A percentile compares a stretch with the other conserved stretches of the same genome.
Evolutionary conservation across 2,888 invertebrate genomes (phyloP).

Genomic region (Drosophila mercatorum): DNA sequence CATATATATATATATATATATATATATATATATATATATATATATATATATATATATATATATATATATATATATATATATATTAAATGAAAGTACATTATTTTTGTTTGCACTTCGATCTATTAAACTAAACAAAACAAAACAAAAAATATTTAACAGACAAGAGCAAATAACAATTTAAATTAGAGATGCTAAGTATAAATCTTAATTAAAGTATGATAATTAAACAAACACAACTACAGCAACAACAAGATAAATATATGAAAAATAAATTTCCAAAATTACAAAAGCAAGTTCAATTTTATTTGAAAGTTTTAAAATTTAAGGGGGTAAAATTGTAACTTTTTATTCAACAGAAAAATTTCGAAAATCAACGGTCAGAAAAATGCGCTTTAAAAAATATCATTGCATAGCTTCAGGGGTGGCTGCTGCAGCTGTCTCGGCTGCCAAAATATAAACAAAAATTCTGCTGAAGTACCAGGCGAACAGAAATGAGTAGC

Average conservation of each 20-base stretch:
- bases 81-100: constrained; percentile 34
- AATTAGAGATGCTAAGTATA: constrained; percentile 73
- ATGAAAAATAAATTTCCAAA: constrained; percentile 77
- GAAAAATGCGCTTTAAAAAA: too few relatives aligned
- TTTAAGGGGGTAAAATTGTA: too few relatives aligned
- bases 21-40: constrained; percentile 5
- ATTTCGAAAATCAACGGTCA: too few relatives aligned
- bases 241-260: constrained; percentile 73
- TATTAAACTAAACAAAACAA: constrained; percentile 39
- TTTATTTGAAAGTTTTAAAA: too few relatives aligned
- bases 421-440: too few relatives aligned
- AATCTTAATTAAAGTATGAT: constrained; percentile 73
- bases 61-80: constrained; percentile 15
- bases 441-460: too few relatives aligned
- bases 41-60: neutral
- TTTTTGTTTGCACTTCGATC: constrained; percentile 56
- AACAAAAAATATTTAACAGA: constrained; percentile 38
- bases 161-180: constrained; percentile 61
- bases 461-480: too few relatives aligned
- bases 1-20: constrained; percentile 10
- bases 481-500: too few relatives aligned
- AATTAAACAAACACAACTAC: constrained; percentile 68
- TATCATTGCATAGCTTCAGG: too few relatives aligned
- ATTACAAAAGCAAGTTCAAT: constrained; percentile 42
- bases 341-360: too few relatives aligned